Evolutionary conservation across 2,113 vertebrate species (phyloP).

Genomic region (Pao palembangensis): DNA sequence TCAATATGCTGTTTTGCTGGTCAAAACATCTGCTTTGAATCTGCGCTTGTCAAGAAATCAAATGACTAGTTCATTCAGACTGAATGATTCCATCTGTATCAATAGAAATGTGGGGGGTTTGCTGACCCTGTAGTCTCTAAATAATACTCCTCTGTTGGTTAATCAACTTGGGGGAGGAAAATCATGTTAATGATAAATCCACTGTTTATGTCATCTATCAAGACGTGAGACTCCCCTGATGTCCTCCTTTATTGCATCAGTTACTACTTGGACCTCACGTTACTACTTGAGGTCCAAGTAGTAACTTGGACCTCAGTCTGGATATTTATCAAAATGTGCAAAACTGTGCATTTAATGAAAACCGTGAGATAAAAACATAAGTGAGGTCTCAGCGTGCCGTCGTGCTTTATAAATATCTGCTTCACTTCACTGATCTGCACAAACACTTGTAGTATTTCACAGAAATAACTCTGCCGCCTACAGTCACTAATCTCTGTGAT

Average conservation of each 20-base stretch:
- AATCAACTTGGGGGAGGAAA: too few species aligned
- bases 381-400: slow-evolving; percentile 12
- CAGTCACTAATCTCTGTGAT: slow-evolving; percentile 47
- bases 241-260: too few species aligned
- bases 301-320: too few species aligned
- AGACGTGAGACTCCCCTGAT: too few species aligned
- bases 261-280: too few species aligned
- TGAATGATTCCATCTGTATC: slow-evolving; percentile 10
- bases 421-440: slow-evolving; percentile 7
- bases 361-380: slow-evolving; percentile 1
- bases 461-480: slow-evolving; percentile 47
- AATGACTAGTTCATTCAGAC: background rate
- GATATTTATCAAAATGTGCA: too few species aligned
- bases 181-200: too few species aligned
- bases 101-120: background rate
- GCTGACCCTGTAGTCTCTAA: background rate
- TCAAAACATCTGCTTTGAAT: slow-evolving; percentile 35
- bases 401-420: slow-evolving; percentile 19
- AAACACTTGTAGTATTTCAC: slow-evolving; percentile 45
- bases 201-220: too few species aligned
- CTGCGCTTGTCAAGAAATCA: background rate
- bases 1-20: slow-evolving; percentile 18
- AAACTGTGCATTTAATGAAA: too few species aligned
- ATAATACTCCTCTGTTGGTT: too few species aligned
- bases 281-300: too few species aligned